A percentile compares a stretch with the other conserved stretches of the same genome.
These are phyloP conservation scores for Netelia virgata DNA, from an alignment of 2,888 invertebrate genomes.

Conservation along the genomic window DNA sequence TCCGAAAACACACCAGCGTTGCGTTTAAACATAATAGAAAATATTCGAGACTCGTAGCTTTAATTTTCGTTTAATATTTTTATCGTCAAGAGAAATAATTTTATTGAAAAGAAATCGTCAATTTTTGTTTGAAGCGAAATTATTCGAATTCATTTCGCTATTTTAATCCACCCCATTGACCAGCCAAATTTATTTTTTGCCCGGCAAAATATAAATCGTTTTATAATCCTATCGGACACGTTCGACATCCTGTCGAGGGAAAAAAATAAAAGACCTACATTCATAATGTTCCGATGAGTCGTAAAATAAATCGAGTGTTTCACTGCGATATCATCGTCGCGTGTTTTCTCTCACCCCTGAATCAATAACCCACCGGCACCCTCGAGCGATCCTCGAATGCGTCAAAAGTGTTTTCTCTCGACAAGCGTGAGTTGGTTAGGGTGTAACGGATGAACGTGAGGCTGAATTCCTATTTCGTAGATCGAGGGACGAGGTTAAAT, in stretches of 20 bases:
- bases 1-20: not conserved
- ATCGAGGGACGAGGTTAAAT: slow-evolving; percentile 31
- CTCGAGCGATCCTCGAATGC: slow-evolving; percentile 23
- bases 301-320: not conserved
- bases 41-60: not conserved
- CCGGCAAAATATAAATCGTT: slow-evolving; percentile 1
- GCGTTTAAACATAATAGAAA: too few relatives aligned
- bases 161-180: not conserved
- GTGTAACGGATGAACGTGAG: slow-evolving; percentile 43
- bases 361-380: not conserved
- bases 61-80: not conserved
- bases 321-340: slow-evolving; percentile 5
- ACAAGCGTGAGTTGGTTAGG: slow-evolving; percentile 14
- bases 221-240: slow-evolving; percentile 4
- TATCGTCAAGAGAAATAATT: not conserved
- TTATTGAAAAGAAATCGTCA: not conserved
- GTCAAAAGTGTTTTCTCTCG: slow-evolving; percentile 32
- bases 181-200: not conserved
- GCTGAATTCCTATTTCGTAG: slow-evolving; percentile 52
- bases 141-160: not conserved
- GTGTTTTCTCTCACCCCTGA: not conserved
- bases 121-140: too few relatives aligned
- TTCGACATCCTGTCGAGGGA: not conserved
- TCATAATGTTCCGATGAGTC: not conserved
- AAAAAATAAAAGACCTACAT: not conserved